These are phyloP conservation scores for Lasioglossum lativentre DNA, from an alignment of 2,888 invertebrate genomes.

Conservation along the genomic window DNA sequence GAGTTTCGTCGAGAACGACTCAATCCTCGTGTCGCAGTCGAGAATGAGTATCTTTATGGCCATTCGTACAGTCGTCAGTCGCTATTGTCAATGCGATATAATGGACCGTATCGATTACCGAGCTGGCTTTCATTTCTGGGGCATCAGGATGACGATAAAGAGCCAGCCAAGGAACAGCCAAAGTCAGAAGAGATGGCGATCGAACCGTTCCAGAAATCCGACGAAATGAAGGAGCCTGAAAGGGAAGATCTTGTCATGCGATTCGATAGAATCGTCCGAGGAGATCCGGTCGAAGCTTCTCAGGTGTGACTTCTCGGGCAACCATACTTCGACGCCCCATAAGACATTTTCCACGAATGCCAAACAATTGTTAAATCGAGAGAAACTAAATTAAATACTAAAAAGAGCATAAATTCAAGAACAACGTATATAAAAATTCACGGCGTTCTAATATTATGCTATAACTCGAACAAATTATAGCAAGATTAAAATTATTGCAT, in stretches of 20 bases:
- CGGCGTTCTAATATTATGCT: neutral
- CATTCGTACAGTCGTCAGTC: constrained; percentile 39
- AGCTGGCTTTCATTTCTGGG: constrained; percentile 61
- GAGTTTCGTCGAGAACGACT: neutral
- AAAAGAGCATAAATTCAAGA: neutral
- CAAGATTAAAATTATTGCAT: neutral
- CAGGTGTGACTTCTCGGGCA: constrained; percentile 70
- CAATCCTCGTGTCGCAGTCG: neutral
- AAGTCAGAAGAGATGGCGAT: constrained; percentile 27
- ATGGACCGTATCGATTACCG: constrained; percentile 42
- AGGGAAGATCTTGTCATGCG: constrained; percentile 80
- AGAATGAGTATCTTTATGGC: constrained; percentile 47
- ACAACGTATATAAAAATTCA: neutral
- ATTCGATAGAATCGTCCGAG: constrained; percentile 78
- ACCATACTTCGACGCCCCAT: neutral
- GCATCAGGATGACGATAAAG: constrained; percentile 66
- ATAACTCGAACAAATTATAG: neutral
- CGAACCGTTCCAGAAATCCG: constrained; percentile 56
- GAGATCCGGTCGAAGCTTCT: constrained; percentile 69
- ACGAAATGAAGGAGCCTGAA: constrained; percentile 74
- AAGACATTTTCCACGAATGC: neutral
- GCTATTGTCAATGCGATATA: constrained; percentile 26
- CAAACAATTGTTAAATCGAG: no score
- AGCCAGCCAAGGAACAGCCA: constrained; percentile 40
- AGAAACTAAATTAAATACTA: neutral